These are phyloP conservation scores for Danionella dracula DNA, from an alignment of 2,797 vertebrate species.

Conservation along the genomic window DNA sequence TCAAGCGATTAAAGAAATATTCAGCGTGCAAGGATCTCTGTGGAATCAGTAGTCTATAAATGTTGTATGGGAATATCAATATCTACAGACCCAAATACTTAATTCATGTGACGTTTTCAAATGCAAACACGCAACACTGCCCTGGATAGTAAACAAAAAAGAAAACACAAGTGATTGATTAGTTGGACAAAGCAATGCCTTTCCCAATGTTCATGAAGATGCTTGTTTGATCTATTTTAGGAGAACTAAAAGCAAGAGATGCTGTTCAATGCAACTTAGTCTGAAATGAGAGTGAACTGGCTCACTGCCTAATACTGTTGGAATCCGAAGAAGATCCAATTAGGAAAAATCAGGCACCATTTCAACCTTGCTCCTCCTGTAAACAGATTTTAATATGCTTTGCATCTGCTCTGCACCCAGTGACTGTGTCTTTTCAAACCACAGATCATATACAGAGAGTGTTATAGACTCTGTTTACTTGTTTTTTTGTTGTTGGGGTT, in stretches of 20 bases:
- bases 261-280: conserved; percentile 4
- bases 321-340: conserved; percentile 23
- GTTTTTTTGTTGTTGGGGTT: neutral
- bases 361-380: conserved; percentile 25
- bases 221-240: too few relatives aligned
- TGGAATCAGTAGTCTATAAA: too few relatives aligned
- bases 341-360: conserved; percentile 10
- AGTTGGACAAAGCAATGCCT: too few relatives aligned
- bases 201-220: too few relatives aligned
- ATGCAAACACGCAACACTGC: too few relatives aligned
- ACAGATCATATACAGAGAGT: neutral
- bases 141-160: too few relatives aligned
- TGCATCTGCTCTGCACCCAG: conserved; percentile 8
- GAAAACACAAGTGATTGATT: too few relatives aligned
- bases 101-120: too few relatives aligned
- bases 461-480: neutral
- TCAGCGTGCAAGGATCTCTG: too few relatives aligned
- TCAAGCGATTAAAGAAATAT: too few relatives aligned
- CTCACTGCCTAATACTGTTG: neutral
- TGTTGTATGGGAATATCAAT: too few relatives aligned
- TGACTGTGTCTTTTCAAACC: neutral
- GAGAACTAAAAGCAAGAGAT: neutral
- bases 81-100: too few relatives aligned
- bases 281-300: neutral
- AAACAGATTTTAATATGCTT: conserved; percentile 27